Evolutionary conservation across 2,888 invertebrate species (phyloP).

Genomic region (Charanyca ferruginea): DNA sequence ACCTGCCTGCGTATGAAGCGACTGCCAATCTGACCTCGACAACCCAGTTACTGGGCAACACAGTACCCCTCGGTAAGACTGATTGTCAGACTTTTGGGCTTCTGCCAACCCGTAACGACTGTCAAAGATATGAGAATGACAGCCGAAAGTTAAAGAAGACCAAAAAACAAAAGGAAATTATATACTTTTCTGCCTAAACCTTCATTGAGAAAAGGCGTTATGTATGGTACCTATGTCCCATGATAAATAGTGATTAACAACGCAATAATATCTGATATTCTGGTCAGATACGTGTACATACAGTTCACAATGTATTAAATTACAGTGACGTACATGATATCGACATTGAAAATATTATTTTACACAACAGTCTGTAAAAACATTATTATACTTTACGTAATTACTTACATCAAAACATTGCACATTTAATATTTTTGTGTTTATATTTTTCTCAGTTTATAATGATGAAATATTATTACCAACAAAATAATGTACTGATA

Average conservation of each 20-base stretch:
- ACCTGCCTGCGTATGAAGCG: too few species aligned
- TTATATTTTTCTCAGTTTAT: not conserved
- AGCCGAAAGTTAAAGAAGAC: too few species aligned
- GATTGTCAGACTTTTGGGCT: too few species aligned
- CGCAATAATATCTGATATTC: constrained; percentile 14
- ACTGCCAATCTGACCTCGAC: too few species aligned
- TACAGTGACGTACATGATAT: constrained; percentile 49
- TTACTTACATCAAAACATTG: constrained; percentile 7
- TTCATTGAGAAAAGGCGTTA: too few species aligned
- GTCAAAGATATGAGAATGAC: too few species aligned
- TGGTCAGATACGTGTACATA: constrained; percentile 18
- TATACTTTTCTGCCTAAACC: too few species aligned
- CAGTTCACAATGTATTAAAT: constrained; percentile 43
- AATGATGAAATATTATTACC: not conserved
- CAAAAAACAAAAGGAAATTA: too few species aligned
- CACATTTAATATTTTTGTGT: not conserved
- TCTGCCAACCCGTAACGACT: too few species aligned
- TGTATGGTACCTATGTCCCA: not conserved
- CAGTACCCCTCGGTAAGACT: too few species aligned
- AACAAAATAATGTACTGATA: not conserved
- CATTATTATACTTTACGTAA: constrained; percentile 16
- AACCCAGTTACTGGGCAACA: too few species aligned
- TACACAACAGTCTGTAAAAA: constrained; percentile 46
- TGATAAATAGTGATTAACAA: not conserved
- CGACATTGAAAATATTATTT: constrained; percentile 54